Evolutionary conservation across 1,140 invertebrate genomes (phyloP), one percentile per base, ranked within the genome.

Genomic region (Eulimnadia texana): DNA sequence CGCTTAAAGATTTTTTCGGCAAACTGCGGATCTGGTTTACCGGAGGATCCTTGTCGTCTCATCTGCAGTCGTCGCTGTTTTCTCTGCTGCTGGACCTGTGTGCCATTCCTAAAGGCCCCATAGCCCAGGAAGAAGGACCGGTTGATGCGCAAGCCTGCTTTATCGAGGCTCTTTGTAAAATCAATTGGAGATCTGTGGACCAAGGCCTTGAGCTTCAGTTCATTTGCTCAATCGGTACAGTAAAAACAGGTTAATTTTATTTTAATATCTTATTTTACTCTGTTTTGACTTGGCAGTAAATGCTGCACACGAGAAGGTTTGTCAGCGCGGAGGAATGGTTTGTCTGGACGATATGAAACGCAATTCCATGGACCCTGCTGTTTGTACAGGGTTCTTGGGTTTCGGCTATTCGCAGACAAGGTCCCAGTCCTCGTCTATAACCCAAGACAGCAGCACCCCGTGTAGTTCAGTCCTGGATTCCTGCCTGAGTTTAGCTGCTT

Each of bases 71-170:
- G 64, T 71, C 83, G 1, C 69, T 89, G 23, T 69, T 90, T 6
- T 82, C 81, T 69, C 75, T 89, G 10, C 78, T 88, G 2, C 79
- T 85, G 63, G 80, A 83, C 66, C 70, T 90, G n/a, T 63, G 63
- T 52, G 76, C 84, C 1, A 79, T 82, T 67, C 80, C 82, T 3
- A 76, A 80, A 11, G 86, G 86, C 23, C 80, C 86, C 3, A 79
- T 90, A 20, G 78, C 81, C 24, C 76, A 78, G 25, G 78, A 80
- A 61, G 78, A 82, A 64, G 88, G 88, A n/a, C 86, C 88, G 16
- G 72, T 90, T 6, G 88, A 91, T 76, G 86, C 84, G 1, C 87
- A 90, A 69, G 84, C 81, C 68, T 82, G 82, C 66, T 74, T 90
- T 50, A 74, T 89, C 47, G 81, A 82, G 16, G 79, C 82, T 24